Evolutionary conservation across 2,113 vertebrate species (phyloP), one percentile per base, ranked within the genome.

Genomic region (Perognathus longimembris): DNA sequence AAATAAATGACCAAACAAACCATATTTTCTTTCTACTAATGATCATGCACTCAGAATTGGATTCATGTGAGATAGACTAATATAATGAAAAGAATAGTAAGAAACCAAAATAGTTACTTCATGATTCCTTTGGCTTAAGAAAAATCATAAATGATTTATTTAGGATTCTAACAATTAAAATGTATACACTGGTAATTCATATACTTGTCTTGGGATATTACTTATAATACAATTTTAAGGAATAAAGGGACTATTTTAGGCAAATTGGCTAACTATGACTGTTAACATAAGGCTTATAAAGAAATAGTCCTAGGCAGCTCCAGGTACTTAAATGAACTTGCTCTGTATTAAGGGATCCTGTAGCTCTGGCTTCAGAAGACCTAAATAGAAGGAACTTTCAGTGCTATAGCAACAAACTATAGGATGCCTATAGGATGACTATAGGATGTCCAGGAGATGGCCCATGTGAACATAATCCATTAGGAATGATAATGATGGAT

Each of bases 311-410:
- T 59, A 69, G 69, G n/a, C 11, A 1, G 40, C 71, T 94, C n/a
- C 24, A 93, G 79, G 93, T 79, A 79, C 71, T 71, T 22, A 93
- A 75, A 87, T 89, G 40, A 94, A 40, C 61, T 77, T 93, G 12
- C 57, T 89, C 50, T 95, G 4, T 90, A 54, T 34, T 14, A 86
- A 71, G 36, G 75, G 54, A 77, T 92, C 34, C 59, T 40, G 50
- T 73, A 79, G 0, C 15, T 15, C 9, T 71, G 32, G 10, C 38
- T 28, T 87, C 38, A 86, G n/a, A 30, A 88, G 76, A 77, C 32
- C 93, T 50, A 26, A 85, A 61, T 87, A 11, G 18, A 45, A 22
- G 50, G 14, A 90, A 14, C 15, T 89, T 57, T 74, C 34, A 84
- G 89, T 45, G 86, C 69, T 81, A 95, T 94, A 91, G 67, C 10